Evolutionary conservation across 2,888 invertebrate species (phyloP).

Genomic region (Drosophila anceps): DNA sequence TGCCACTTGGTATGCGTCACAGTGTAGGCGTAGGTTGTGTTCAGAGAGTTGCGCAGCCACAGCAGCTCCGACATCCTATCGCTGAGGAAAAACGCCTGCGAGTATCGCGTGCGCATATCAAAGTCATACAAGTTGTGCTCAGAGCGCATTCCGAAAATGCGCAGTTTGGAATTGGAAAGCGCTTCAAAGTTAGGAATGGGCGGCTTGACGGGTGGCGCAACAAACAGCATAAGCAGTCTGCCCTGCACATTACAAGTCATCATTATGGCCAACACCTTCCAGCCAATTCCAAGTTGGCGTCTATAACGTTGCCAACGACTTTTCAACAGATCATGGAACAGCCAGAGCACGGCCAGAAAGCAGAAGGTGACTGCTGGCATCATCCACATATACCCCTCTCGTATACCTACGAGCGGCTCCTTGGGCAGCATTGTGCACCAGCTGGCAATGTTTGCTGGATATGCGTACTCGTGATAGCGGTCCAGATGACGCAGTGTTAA

Average conservation of each 20-base stretch:
- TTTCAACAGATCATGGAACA: slow-evolving; percentile 11
- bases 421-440: slow-evolving; percentile 72
- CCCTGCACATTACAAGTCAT: slow-evolving; percentile 47
- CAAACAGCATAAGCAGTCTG: slow-evolving; percentile 41
- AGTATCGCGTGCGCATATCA: slow-evolving; percentile 53
- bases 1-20: slow-evolving; percentile 61
- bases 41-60: slow-evolving; percentile 45
- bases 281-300: slow-evolving; percentile 40
- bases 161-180: slow-evolving; percentile 34
- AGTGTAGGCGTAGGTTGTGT: slow-evolving; percentile 61
- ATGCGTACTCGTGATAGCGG: slow-evolving; percentile 44
- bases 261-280: slow-evolving; percentile 45
- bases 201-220: slow-evolving; percentile 35
- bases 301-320: slow-evolving; percentile 36
- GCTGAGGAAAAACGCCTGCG: slow-evolving; percentile 43
- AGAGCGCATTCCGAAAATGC: slow-evolving; percentile 39
- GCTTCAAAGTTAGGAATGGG: slow-evolving; percentile 38
- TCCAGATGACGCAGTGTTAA: slow-evolving; percentile 28
- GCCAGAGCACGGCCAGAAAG: slow-evolving; percentile 30
- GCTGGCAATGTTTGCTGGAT: slow-evolving; percentile 49
- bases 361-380: slow-evolving; percentile 12
- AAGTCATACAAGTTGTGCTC: slow-evolving; percentile 59
- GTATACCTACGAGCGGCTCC: slow-evolving; percentile 29
- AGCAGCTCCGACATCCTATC: slow-evolving; percentile 31
- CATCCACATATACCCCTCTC: slow-evolving; percentile 22